Evolutionary conservation across 1,140 invertebrate genomes (phyloP).

Genomic region (Neodiprion virginianus): DNA sequence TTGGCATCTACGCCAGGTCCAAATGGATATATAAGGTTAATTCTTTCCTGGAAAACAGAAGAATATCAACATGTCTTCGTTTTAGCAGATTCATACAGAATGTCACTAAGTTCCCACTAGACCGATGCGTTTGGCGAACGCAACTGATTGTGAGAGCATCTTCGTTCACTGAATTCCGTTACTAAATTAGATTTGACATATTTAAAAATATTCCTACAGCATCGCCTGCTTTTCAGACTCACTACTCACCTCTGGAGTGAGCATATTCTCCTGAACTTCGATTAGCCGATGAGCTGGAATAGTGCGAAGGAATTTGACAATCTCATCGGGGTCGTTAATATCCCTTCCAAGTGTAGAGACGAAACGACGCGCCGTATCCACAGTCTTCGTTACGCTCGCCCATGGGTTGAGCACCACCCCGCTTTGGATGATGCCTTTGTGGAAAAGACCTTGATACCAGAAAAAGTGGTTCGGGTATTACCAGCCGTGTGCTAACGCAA

Average conservation of each 20-base stretch:
- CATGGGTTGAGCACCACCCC: conserved; percentile 55
- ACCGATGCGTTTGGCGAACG: too few species aligned
- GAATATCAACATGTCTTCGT: too few species aligned
- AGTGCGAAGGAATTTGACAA: conserved; percentile 54
- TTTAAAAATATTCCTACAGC: too few species aligned
- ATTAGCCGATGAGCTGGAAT: conserved; percentile 39
- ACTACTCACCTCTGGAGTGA: neutral
- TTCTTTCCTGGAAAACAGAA: too few species aligned
- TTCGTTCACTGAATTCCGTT: too few species aligned
- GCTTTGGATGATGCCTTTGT: conserved; percentile 53
- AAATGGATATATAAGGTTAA: conserved; percentile 28
- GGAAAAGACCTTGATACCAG: conserved; percentile 43
- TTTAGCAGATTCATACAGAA: too few species aligned
- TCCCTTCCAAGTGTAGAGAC: conserved; percentile 56
- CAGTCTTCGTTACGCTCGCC: conserved; percentile 45
- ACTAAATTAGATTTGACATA: too few species aligned
- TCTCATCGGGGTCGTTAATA: conserved; percentile 47
- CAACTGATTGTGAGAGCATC: too few species aligned
- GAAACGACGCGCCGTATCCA: conserved; percentile 46
- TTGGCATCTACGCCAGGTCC: conserved; percentile 41
- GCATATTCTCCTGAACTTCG: neutral
- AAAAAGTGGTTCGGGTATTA: neutral
- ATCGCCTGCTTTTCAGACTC: too few species aligned
- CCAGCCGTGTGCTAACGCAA: neutral
- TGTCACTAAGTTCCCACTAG: too few species aligned